Evolutionary conservation across 2,888 invertebrate species (phyloP), one percentile per base, ranked within the genome.

Genomic region (Hemithea aestivaria): DNA sequence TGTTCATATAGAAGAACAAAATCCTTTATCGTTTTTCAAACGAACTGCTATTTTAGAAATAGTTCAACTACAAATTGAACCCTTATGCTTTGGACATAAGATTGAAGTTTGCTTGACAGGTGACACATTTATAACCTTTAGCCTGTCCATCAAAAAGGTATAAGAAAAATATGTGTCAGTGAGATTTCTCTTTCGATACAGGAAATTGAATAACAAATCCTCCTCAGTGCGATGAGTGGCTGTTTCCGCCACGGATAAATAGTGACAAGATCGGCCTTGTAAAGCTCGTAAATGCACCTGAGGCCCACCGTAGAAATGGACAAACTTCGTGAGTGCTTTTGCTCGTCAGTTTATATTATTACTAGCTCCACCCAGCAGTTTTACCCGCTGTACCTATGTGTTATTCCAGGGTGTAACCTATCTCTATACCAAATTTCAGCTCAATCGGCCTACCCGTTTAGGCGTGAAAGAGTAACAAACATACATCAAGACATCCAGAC

Each of bases 121-220:
- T 8, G 10, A 6, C 7, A 20, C 28, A 26, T 36, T 33, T 42
- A 37, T 34, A 37, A 36, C 36, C 29, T 42, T 42, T 30, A 10
- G 36, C 20, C 10, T 16, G 33, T 37, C 29, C 7, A 37, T 42
- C 36, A 37, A 30, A 33, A 27, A 39, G 38, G 34, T 43, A 35
- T 39, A 44, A 44, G 44, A 44, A 33, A 44, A 37, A 36, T 39
- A 39, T 44, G 39, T 39, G 33, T 36, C 35, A 31, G 29, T 8
- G 37, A 36, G 38, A 45, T 45, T 40, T 38, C 35, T 40, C 40
- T 40, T 38, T 46, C 50, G 38, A 48, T 46, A 48, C 48, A 46
- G 53, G 53, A 53, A 50, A 53, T 53, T 47, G 50, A 53, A 53
- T 50, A 48, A 50, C 46, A 53, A 53, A 50, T 50, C 50, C 45